phyloP scores from a whole-genome alignment of 2,888 invertebrate species.

The Lasioglossum morio region DNA sequence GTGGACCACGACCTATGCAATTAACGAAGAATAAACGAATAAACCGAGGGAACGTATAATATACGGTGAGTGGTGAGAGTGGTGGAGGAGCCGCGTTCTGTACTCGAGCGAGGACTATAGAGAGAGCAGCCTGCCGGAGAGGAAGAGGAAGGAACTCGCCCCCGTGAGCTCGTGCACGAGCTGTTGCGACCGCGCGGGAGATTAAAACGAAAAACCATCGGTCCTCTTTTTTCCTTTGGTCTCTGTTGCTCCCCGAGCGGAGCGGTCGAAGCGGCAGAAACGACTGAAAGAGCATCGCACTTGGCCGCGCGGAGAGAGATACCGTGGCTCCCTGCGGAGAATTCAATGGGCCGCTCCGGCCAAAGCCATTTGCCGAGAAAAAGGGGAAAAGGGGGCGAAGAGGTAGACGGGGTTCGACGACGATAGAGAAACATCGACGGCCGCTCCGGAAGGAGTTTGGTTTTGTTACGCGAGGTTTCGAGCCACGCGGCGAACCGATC shows the following conservation, averaged over 20 bases:
- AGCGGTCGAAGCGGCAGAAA: background rate
- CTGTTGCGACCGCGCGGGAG: constrained; percentile 61
- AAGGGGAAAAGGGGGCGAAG: constrained; percentile 20
- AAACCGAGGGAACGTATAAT: background rate
- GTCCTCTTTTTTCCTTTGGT: constrained; percentile 25
- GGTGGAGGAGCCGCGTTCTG: background rate
- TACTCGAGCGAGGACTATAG: background rate
- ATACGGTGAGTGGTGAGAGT: background rate
- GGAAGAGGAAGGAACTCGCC: constrained; percentile 62
- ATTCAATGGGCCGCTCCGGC: constrained; percentile 64
- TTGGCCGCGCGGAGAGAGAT: constrained; percentile 53
- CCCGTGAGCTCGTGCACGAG: constrained; percentile 64
- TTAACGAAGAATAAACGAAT: background rate
- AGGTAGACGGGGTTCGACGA: background rate
- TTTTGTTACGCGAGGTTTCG: background rate
- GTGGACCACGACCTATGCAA: background rate
- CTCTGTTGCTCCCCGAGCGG: constrained; percentile 15
- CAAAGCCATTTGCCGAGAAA: constrained; percentile 54
- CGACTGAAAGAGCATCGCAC: constrained; percentile 66
- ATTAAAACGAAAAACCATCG: constrained; percentile 72
- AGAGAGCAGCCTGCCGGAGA: constrained; percentile 22
- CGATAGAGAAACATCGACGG: constrained; percentile 7
- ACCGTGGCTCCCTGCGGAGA: constrained; percentile 56
- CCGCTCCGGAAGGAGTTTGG: constrained; percentile 44
- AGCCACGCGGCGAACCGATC: background rate